A percentile compares a stretch with the other conserved stretches of the same genome.
Conservation (phyloP, 2,888 invertebrate genomes). For the Salticus scenicus region DNA sequence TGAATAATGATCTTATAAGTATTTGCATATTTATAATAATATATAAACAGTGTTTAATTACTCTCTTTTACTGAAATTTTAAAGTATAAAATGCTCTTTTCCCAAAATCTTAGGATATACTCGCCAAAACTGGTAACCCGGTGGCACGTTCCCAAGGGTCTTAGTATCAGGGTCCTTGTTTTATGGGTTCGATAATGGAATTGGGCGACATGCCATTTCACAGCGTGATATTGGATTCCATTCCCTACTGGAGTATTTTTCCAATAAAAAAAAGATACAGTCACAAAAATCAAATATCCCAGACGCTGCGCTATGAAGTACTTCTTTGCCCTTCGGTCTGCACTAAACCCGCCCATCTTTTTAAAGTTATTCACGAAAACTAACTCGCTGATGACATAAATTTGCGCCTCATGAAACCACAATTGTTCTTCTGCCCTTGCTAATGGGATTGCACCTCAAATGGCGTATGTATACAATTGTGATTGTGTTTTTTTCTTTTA, state of each 20-base stretch:
- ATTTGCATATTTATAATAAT: too few species aligned
- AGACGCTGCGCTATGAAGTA: constrained; percentile 23
- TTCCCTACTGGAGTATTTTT: constrained; percentile 63
- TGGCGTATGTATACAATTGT: constrained; percentile 8
- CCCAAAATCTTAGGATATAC: too few species aligned
- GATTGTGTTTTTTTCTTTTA: constrained; percentile 10
- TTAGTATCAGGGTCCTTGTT: constrained; percentile 67
- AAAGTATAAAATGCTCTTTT: too few species aligned
- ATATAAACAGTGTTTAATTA: too few species aligned
- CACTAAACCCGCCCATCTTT: constrained; percentile 24
- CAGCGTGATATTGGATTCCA: constrained; percentile 62
- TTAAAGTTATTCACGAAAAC: constrained; percentile 55
- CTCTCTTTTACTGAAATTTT: too few species aligned
- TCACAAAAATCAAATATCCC: constrained; percentile 15
- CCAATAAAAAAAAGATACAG: constrained; percentile 21
- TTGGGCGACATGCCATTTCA: constrained; percentile 59
- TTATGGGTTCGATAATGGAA: constrained; percentile 67
- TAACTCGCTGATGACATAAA: constrained; percentile 63
- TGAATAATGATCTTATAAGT: too few species aligned
- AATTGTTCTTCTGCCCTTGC: constrained; percentile 45
- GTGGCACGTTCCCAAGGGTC: constrained; percentile 35
- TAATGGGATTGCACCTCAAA: constrained; percentile 47
- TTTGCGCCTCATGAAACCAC: constrained; percentile 58
- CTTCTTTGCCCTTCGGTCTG: constrained; percentile 32
- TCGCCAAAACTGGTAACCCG: constrained; percentile 39